phyloP scores from a whole-genome alignment of 2,888 invertebrate species.

The Idaea dimidiata region DNA sequence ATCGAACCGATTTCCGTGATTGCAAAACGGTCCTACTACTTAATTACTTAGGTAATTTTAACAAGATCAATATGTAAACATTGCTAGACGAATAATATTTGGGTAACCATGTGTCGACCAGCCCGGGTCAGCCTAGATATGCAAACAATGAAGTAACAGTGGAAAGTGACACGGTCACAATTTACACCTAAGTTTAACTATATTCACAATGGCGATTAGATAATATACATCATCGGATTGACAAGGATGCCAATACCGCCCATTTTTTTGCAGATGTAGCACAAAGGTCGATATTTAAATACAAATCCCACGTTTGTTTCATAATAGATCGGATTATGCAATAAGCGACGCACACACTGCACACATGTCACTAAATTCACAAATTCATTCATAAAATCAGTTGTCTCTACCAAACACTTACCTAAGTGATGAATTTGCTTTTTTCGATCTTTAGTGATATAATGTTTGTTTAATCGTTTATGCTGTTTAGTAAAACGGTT shows the following conservation, averaged over 20 bases:
- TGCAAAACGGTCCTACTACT: not conserved
- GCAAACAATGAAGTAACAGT: slow-evolving; percentile 49
- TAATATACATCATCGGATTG: slow-evolving; percentile 20
- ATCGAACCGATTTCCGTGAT: not conserved
- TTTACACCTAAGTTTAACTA: slow-evolving; percentile 26
- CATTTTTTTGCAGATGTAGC: slow-evolving; percentile 26
- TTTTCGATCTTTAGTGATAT: slow-evolving; percentile 2
- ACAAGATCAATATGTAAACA: slow-evolving; percentile 24
- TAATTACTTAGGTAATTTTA: not conserved
- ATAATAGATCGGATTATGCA: slow-evolving; percentile 13
- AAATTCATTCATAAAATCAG: slow-evolving; percentile 15
- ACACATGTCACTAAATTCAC: slow-evolving; percentile 2
- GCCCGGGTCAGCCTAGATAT: slow-evolving; percentile 38
- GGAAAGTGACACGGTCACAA: slow-evolving; percentile 35
- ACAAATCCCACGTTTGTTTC: slow-evolving; percentile 22
- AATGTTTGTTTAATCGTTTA: slow-evolving; percentile 13
- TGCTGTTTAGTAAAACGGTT: not conserved
- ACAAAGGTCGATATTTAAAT: slow-evolving; percentile 41
- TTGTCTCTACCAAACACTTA: slow-evolving; percentile 18
- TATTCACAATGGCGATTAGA: slow-evolving; percentile 6
- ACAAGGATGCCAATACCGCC: slow-evolving; percentile 32
- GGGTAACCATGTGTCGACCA: slow-evolving; percentile 25
- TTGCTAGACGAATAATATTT: slow-evolving; percentile 33
- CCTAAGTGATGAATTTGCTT: slow-evolving; percentile 5
- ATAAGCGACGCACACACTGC: slow-evolving; percentile 10